These are phyloP conservation scores for Megatriorchis doriae DNA, from an alignment of 2,113 vertebrate genomes.

Conservation along the genomic window DNA sequence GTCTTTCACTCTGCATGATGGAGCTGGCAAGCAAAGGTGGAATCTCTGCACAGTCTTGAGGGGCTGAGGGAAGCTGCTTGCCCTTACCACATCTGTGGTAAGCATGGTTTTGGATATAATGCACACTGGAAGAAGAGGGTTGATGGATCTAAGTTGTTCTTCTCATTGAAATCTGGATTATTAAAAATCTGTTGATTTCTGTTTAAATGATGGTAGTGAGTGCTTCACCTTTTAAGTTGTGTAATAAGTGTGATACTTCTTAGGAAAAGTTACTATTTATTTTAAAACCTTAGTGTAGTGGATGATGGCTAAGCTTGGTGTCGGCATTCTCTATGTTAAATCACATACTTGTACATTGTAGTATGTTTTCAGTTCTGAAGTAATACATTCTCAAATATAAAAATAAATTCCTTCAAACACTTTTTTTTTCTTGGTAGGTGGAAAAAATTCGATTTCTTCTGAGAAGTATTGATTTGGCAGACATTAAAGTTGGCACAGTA, in stretches of 20 bases:
- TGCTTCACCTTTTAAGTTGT: background rate
- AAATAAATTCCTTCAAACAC: background rate
- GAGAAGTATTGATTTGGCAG: slow-evolving; percentile 79
- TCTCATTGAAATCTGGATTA: background rate
- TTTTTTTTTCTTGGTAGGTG: slow-evolving; percentile 67
- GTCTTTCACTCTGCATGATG: background rate
- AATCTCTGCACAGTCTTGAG: background rate
- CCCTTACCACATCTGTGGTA: background rate
- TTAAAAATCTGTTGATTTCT: background rate
- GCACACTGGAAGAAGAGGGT: background rate
- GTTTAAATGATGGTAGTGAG: background rate
- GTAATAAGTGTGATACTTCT: background rate
- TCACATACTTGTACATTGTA: background rate
- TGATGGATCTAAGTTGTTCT: background rate
- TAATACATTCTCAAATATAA: background rate
- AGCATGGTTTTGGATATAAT: background rate
- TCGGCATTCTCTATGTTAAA: background rate
- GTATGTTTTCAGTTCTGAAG: background rate
- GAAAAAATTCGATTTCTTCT: slow-evolving; percentile 90
- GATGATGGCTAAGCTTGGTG: background rate
- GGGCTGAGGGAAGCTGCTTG: background rate
- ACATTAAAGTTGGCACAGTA: slow-evolving; percentile 94
- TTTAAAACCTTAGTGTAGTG: background rate
- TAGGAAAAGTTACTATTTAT: background rate
- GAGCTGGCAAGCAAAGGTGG: background rate